Conservation (phyloP, 37 sponge, comb jelly and placozoan species). For the Cliona cf. orientalis region DNA sequence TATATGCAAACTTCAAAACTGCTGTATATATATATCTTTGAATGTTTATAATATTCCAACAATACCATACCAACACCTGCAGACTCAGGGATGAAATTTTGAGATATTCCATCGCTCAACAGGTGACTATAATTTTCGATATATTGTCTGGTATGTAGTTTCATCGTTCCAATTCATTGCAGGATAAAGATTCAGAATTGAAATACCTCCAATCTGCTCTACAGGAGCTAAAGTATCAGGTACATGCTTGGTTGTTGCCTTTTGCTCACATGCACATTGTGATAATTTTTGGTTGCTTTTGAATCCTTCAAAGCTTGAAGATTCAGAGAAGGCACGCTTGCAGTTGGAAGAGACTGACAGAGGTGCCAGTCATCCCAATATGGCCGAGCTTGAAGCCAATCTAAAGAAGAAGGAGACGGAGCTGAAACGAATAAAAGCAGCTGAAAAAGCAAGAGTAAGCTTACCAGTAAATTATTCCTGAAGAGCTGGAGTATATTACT, state of each 20-base stretch:
- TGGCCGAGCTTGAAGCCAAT: not conserved
- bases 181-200: conserved; percentile 39
- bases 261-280: not conserved
- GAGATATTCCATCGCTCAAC: conserved; percentile 22
- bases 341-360: conserved; percentile 14
- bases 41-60: too few species aligned
- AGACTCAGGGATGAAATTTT: conserved; percentile 31
- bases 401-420: conserved; percentile 28
- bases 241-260: not conserved
- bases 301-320: not conserved
- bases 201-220: conserved; percentile 13
- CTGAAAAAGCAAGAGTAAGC: conserved; percentile 22
- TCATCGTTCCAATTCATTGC: not conserved
- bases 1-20: not conserved
- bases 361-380: not conserved
- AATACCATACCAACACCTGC: too few species aligned
- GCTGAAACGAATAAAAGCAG: not conserved
- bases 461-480: too few species aligned
- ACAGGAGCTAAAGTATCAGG: conserved; percentile 37
- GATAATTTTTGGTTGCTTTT: not conserved
- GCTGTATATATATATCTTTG: not conserved
- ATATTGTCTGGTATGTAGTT: not conserved
- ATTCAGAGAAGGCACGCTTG: conserved; percentile 4
- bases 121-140: not conserved
- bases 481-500: too few species aligned